A percentile compares a stretch with the other conserved stretches of the same genome.
phyloP scores from a whole-genome alignment of 92 coral and sea anemone species.

The Galaxea fascicularis region DNA sequence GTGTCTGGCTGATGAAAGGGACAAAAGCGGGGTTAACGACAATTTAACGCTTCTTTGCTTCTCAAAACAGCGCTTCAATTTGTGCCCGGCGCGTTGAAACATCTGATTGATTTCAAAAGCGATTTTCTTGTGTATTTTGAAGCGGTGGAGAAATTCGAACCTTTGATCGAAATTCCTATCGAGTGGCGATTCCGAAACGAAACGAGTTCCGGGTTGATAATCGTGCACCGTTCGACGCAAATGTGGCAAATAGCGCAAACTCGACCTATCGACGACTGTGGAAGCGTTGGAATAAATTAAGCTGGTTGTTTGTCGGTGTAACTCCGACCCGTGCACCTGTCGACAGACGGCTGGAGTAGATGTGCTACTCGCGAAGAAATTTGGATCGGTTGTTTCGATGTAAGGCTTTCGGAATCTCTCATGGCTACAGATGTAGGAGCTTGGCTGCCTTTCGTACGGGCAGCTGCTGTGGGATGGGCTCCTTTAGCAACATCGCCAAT shows the following conservation, averaged over 20 bases:
- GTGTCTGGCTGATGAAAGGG: neutral
- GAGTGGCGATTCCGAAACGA: neutral
- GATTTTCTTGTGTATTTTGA: slow-evolving; percentile 65
- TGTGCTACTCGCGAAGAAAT: slow-evolving; percentile 37
- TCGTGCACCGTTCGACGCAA: slow-evolving; percentile 36
- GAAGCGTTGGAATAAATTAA: slow-evolving; percentile 78
- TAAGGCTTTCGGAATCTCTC: slow-evolving; percentile 49
- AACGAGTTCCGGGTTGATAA: slow-evolving; percentile 25
- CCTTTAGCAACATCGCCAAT: slow-evolving; percentile 98
- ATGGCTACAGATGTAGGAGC: slow-evolving; percentile 99
- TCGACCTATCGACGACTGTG: slow-evolving; percentile 21
- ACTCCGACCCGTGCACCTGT: slow-evolving; percentile 62
- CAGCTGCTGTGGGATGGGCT: slow-evolving; percentile 99
- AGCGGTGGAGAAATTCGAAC: slow-evolving; percentile 32
- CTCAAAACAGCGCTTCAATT: slow-evolving; percentile 43
- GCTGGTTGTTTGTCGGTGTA: slow-evolving; percentile 54
- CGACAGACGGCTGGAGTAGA: slow-evolving; percentile 34
- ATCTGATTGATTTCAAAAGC: slow-evolving; percentile 80
- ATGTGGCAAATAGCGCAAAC: slow-evolving; percentile 35
- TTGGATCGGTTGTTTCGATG: slow-evolving; percentile 43
- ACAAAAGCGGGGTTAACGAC: slow-evolving; percentile 46
- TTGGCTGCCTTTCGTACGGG: slow-evolving; percentile 99
- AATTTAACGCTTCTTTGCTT: slow-evolving; percentile 34
- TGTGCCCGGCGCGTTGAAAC: slow-evolving; percentile 62
- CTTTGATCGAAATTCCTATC: slow-evolving; percentile 23